Conservation (phyloP, 2,113 vertebrate genomes). For the Burhinus bistriatus region DNA sequence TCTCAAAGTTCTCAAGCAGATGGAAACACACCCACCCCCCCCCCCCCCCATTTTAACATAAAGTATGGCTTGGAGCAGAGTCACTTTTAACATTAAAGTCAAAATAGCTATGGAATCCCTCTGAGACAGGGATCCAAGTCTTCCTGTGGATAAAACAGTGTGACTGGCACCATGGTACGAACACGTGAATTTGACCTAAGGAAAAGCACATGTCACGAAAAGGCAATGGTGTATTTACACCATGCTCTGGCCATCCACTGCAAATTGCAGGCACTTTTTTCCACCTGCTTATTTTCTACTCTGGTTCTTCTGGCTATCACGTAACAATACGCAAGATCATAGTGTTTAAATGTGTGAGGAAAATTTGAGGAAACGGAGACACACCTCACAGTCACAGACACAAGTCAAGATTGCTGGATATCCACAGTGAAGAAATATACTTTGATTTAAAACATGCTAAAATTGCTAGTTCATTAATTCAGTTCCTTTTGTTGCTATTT, state of each 20-base stretch:
- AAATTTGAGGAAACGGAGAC: background rate
- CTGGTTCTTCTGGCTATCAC: background rate
- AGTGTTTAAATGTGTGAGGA: background rate
- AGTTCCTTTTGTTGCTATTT: background rate
- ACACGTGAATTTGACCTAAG: background rate
- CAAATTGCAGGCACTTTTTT: background rate
- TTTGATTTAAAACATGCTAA: background rate
- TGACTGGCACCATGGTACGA: background rate
- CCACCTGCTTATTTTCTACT: background rate
- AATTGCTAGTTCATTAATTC: background rate
- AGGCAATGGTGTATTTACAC: background rate
- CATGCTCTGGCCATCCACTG: background rate
- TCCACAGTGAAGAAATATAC: background rate
- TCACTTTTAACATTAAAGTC: background rate
- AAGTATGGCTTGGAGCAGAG: background rate
- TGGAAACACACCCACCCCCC: background rate
- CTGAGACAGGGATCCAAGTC: background rate
- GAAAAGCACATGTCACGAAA: background rate
- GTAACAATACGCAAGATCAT: rapidly evolving
- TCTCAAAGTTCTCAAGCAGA: background rate
- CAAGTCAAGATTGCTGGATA: background rate
- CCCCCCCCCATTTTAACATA: background rate
- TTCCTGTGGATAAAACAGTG: background rate
- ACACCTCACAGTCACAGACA: rapidly evolving
- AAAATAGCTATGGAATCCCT: background rate